These are phyloP conservation scores for Leucophenga varia DNA, from an alignment of 1,140 invertebrate genomes.

Conservation along the genomic window DNA sequence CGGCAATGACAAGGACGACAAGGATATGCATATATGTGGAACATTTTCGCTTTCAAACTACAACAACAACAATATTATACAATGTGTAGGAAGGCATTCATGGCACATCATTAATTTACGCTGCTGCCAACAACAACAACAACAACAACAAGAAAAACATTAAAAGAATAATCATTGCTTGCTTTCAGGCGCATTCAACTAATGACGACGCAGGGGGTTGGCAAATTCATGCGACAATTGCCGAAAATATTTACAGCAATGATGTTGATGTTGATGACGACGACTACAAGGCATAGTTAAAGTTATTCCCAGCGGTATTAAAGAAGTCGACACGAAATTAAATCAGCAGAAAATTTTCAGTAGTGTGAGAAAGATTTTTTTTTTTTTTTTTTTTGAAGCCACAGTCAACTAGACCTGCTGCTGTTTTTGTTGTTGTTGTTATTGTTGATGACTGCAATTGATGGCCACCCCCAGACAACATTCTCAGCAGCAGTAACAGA, in stretches of 20 bases:
- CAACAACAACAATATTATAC: no score
- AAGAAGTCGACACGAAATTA: slow-evolving; percentile 54
- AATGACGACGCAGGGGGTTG: slow-evolving; percentile 3
- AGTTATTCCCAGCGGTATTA: slow-evolving; percentile 50
- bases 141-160: no score
- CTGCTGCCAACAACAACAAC: slow-evolving; percentile 15
- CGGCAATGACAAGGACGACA: no score
- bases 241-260: slow-evolving; percentile 51
- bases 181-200: no score
- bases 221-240: slow-evolving; percentile 41
- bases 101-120: slow-evolving; percentile 53
- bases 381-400: no score
- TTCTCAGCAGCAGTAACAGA: no score
- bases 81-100: slow-evolving; percentile 21
- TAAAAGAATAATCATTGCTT: no score
- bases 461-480: slow-evolving; percentile 18
- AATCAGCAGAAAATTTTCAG: slow-evolving; percentile 54
- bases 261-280: slow-evolving; percentile 20
- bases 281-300: no score
- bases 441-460: slow-evolving; percentile 48
- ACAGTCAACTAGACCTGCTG: slow-evolving; percentile 30
- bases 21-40: no score
- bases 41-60: slow-evolving; percentile 19
- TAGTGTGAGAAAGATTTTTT: no score
- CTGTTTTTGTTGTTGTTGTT: background rate